phyloP scores from a whole-genome alignment of 2,888 invertebrate species.

The Leucoma salicis region DNA sequence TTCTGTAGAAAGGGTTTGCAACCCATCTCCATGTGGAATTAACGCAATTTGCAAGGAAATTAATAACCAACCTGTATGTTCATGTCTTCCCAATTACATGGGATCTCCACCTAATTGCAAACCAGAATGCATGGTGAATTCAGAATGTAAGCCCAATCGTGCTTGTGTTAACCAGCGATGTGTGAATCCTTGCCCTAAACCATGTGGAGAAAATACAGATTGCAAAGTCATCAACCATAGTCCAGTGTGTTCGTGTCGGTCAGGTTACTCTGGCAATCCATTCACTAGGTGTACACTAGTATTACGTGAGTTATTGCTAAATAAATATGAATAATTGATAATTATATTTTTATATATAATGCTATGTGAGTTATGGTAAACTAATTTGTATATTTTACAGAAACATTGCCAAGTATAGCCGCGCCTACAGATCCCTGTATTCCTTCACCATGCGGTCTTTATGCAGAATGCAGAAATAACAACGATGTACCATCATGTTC shows the following conservation, averaged over 20 bases:
- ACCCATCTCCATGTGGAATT: conserved; percentile 87
- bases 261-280: conserved; percentile 86
- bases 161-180: conserved; percentile 88
- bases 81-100: conserved; percentile 85
- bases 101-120: conserved; percentile 85
- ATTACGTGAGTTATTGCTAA: conserved; percentile 72
- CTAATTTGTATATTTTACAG: conserved; percentile 34
- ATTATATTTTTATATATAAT: background rate
- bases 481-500: conserved; percentile 87
- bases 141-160: conserved; percentile 84
- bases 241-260: conserved; percentile 86
- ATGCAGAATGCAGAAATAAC: conserved; percentile 87
- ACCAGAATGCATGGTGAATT: conserved; percentile 85
- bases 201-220: conserved; percentile 85
- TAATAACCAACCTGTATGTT: conserved; percentile 87
- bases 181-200: conserved; percentile 85
- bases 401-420: conserved; percentile 50
- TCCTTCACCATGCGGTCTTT: conserved; percentile 88
- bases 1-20: conserved; percentile 83
- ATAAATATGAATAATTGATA: background rate
- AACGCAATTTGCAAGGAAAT: conserved; percentile 88
- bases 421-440: conserved; percentile 84
- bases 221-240: conserved; percentile 88
- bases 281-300: conserved; percentile 84
- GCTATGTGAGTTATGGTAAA: conserved; percentile 1